Percentiles rank a stretch among this genome's conserved stretches.
Conservation (phyloP, 1,140 invertebrate species). For the Eurosta solidaginis region DNA sequence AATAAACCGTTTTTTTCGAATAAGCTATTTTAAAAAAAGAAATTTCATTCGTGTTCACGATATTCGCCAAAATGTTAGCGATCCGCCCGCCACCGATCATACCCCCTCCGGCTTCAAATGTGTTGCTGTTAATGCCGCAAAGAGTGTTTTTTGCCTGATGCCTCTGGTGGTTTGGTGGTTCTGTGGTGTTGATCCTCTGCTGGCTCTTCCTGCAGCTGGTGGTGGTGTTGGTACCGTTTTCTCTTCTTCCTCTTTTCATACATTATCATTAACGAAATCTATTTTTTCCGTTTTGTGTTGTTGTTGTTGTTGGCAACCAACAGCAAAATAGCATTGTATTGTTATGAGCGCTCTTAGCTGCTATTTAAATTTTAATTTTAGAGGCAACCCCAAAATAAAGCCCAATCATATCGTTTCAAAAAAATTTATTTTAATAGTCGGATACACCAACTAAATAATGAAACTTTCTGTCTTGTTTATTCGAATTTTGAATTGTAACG, state of each 20-base stretch:
- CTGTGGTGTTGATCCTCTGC: not conserved
- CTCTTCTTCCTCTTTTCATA: not conserved
- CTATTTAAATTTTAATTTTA: constrained; percentile 36
- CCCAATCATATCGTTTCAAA: constrained; percentile 32
- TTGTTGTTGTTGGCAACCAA: not conserved
- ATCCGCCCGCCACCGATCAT: not conserved
- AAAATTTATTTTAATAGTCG: not conserved
- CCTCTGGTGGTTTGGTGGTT: not conserved
- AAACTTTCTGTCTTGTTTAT: not conserved
- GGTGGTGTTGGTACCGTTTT: not conserved
- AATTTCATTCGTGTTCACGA: not conserved
- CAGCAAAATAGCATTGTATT: not conserved
- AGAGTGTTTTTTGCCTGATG: constrained; percentile 18
- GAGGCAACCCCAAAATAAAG: constrained; percentile 39
- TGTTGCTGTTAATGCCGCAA: not conserved
- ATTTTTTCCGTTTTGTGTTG: not conserved
- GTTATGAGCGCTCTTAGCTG: constrained; percentile 20
- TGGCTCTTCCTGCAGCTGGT: not conserved
- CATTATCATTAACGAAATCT: not conserved
- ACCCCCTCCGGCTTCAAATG: not conserved
- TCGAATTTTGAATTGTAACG: too few species aligned
- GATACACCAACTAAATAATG: not conserved
- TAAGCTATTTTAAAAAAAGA: constrained; percentile 27
- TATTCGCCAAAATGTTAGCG: not conserved
- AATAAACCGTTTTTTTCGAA: constrained; percentile 28